phyloP scores from a whole-genome alignment of 2,113 vertebrate species.

The Panthera uncia region DNA sequence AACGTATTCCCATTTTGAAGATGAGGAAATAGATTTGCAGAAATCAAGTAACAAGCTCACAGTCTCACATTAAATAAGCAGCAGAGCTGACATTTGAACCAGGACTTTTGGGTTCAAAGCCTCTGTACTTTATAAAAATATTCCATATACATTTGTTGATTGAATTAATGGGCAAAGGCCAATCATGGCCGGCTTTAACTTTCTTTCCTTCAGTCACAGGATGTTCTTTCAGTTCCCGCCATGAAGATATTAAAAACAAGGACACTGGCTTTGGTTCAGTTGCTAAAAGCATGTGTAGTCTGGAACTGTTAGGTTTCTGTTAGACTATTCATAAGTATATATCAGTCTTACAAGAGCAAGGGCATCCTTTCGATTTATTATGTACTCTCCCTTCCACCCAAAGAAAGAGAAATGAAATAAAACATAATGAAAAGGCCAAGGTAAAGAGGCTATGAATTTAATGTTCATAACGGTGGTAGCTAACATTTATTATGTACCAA shows the following conservation, averaged over 20 bases:
- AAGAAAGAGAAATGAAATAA: conserved; percentile 61
- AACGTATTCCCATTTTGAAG: background rate
- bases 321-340: conserved; percentile 45
- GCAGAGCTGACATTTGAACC: conserved; percentile 5
- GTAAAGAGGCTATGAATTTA: conserved; percentile 48
- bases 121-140: background rate
- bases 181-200: conserved; percentile 79
- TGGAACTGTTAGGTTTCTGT: conserved; percentile 72
- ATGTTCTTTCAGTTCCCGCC: conserved; percentile 80
- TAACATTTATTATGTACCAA: conserved; percentile 36
- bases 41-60: background rate
- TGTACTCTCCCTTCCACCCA: conserved; percentile 13
- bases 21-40: background rate
- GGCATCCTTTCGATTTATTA: conserved; percentile 62
- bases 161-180: conserved; percentile 73
- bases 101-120: conserved; percentile 7
- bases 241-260: conserved; percentile 81
- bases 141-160: conserved; percentile 21
- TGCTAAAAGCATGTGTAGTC: conserved; percentile 81
- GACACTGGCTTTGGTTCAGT: conserved; percentile 84
- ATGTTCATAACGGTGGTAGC: background rate
- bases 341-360: conserved; percentile 63
- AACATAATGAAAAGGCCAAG: conserved; percentile 49
- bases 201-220: conserved; percentile 78
- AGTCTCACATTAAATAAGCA: background rate